Base-by-base conservation (phyloP, 2,113 vertebrate genomes). In the Cyanoderma ruficeps region DNA sequence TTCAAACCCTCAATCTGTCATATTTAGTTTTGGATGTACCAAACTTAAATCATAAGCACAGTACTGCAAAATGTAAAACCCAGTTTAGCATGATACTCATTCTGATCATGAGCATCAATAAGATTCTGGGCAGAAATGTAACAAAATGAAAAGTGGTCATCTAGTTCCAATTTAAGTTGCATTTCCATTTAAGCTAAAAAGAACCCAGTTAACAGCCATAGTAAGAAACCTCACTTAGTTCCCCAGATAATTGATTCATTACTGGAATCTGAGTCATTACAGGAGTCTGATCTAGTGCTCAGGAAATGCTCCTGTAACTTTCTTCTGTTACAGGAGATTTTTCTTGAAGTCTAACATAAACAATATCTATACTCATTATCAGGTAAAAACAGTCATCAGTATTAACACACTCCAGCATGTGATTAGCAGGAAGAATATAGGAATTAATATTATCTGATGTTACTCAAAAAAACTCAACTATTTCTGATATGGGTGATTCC, bases 171-270 rank as follows among this genome's bases (percentile, higher is more conserved):
- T 56, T 70, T 22, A 52, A 4, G 6, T 2, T 82, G 8, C n/a
- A 50, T 69, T 85, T 87, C 23, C 8, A 85, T 46, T 69, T 79
- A 80, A 41, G 14, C 23, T 41, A 16, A 61, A 61, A 83, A 74
- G 31, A 5, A 1, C 4, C 11, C 6, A 16, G 3, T 4, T 47
- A 60, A 60, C 15, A 35, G 27, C 6, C 5, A 7, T 18, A n/a
- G 13, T 42, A 55, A 72, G 20, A 89, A 69, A 33, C 3, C 25
- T 44, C 12, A 44, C 22, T 59, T 44, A 52, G 10, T 41, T 90
- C 3, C 6, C 6, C 8, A 56, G 17, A 37, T 68, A 41, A 72
- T 0, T 52, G 7, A 63, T 53, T 67, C 9, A 19, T 49, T 47
- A 13, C 3, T 61, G n/a, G 35, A 82, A 28, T 64, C 21, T 86